phyloP scores from a whole-genome alignment of 2,113 vertebrate genomes.

The Pomatostomus ruficeps region DNA sequence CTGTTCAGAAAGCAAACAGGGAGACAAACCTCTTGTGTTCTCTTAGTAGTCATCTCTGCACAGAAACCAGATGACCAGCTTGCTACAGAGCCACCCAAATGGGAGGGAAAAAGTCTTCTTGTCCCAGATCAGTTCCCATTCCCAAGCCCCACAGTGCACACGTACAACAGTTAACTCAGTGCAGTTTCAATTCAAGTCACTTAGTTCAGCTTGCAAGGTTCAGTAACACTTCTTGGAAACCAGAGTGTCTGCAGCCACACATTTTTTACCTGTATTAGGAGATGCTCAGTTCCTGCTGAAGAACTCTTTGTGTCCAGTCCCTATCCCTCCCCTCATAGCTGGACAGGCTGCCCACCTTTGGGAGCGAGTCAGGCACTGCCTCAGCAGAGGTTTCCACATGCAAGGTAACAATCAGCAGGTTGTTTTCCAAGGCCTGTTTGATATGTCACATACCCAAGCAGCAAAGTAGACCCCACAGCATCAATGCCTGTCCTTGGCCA shows the following conservation, averaged over 20 bases:
- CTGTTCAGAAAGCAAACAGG: not conserved
- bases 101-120: not conserved
- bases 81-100: not conserved
- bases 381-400: not conserved
- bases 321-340: not conserved
- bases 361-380: not conserved
- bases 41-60: not conserved
- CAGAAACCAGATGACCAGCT: not conserved
- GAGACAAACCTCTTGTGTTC: not conserved
- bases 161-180: not conserved
- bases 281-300: not conserved
- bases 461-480: not conserved
- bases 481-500: not conserved
- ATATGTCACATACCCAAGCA: not conserved
- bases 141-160: not conserved
- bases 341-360: not conserved
- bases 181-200: constrained; percentile 18
- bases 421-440: not conserved
- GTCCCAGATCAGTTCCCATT: not conserved
- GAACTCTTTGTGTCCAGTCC: not conserved
- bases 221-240: not conserved
- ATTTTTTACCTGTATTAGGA: not conserved
- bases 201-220: not conserved
- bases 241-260: not conserved
- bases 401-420: not conserved